Conservation (phyloP, 1,140 invertebrate genomes). For the Pseudomyrmex concolor region DNA sequence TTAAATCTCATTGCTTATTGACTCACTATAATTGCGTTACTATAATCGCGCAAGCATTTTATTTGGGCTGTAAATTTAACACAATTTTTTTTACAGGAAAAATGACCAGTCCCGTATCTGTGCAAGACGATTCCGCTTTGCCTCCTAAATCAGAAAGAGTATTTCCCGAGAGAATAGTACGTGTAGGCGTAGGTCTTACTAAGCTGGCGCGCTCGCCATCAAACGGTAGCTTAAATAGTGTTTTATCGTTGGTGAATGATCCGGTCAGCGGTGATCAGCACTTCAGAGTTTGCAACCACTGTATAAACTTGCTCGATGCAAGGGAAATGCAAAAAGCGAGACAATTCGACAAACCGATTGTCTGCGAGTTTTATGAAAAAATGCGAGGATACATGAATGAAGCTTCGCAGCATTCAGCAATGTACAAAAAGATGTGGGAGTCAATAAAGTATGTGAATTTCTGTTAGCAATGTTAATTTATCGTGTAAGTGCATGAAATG, state of each 20-base stretch:
- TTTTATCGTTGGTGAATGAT: constrained; percentile 84
- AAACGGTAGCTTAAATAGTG: constrained; percentile 84
- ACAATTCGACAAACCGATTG: constrained; percentile 90
- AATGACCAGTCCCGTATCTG: constrained; percentile 86
- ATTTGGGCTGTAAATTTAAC: neutral
- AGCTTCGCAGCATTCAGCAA: constrained; percentile 90
- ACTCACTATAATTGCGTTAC: too few species aligned
- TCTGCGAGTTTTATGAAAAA: constrained; percentile 94
- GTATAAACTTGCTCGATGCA: constrained; percentile 92
- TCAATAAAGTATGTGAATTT: constrained; percentile 86
- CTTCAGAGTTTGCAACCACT: constrained; percentile 93
- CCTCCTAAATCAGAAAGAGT: constrained; percentile 77
- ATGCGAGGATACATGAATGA: constrained; percentile 91
- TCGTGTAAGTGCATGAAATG: constrained; percentile 11
- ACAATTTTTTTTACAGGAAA: constrained; percentile 83
- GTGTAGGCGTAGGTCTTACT: constrained; percentile 84
- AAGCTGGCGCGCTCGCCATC: constrained; percentile 83
- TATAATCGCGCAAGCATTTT: too few species aligned
- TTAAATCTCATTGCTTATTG: too few species aligned
- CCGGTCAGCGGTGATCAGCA: constrained; percentile 86
- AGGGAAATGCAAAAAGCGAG: constrained; percentile 93
- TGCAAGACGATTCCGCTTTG: constrained; percentile 80
- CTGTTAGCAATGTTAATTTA: constrained; percentile 1
- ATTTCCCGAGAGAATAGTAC: constrained; percentile 85
- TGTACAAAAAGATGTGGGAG: constrained; percentile 94